phyloP scores from a whole-genome alignment of 2,888 invertebrate species.

The Hoplodrina blanda region DNA sequence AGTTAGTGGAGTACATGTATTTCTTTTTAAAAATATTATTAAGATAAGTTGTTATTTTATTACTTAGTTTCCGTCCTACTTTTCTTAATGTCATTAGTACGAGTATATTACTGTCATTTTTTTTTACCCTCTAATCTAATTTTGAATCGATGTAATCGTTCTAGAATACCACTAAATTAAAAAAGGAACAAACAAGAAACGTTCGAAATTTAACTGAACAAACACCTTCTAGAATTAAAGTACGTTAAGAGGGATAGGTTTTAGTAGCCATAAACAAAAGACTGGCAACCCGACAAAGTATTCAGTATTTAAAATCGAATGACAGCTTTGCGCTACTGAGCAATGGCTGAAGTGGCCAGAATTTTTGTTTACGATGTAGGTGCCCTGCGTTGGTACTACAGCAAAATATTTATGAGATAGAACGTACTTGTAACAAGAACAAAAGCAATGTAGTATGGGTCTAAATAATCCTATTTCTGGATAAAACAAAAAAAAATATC shows the following conservation, averaged over 20 bases:
- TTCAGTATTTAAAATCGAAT: constrained; percentile 35
- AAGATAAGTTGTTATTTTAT: too few relatives aligned
- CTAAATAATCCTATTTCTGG: not conserved
- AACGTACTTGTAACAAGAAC: not conserved
- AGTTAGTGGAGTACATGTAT: not conserved
- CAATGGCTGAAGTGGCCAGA: constrained; percentile 1
- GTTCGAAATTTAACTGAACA: constrained; percentile 20
- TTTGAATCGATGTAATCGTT: constrained; percentile 1
- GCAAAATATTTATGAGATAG: not conserved
- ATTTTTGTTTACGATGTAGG: not conserved
- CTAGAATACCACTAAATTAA: not conserved
- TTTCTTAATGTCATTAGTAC: too few relatives aligned
- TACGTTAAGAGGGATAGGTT: constrained; percentile 11
- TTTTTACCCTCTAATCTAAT: not conserved
- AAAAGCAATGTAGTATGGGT: not conserved
- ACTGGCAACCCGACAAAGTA: constrained; percentile 11
- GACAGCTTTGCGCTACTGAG: not conserved
- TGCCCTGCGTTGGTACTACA: not conserved
- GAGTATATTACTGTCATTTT: too few relatives aligned
- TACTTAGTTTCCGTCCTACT: too few relatives aligned
- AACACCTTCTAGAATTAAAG: constrained; percentile 4
- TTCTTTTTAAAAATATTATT: too few relatives aligned
- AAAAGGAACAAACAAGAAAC: constrained; percentile 14
- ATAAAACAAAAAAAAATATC: not conserved
- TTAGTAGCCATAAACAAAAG: constrained; percentile 33